Conservation (phyloP, 2,888 invertebrate genomes). For the Phrixothrix hirtus region DNA sequence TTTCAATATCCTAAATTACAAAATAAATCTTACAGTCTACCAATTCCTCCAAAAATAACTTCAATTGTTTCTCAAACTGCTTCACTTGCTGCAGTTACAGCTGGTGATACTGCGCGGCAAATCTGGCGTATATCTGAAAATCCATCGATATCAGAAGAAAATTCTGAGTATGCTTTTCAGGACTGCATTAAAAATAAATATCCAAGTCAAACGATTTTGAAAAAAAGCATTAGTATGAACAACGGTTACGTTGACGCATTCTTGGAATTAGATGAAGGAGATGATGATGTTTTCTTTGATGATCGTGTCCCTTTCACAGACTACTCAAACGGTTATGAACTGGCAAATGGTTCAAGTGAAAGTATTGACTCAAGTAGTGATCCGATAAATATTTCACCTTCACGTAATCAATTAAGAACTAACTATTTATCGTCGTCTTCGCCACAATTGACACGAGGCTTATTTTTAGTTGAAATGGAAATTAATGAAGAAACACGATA, state of each 20-base stretch:
- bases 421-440: conserved; percentile 45
- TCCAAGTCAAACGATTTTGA: background rate
- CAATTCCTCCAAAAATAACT: conserved; percentile 18
- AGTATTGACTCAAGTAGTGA: conserved; percentile 12
- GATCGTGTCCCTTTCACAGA: conserved; percentile 39
- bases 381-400: conserved; percentile 4
- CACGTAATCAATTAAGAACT: conserved; percentile 24
- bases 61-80: conserved; percentile 51
- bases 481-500: conserved; percentile 4
- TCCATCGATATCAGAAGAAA: conserved; percentile 52
- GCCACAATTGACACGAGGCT: conserved; percentile 47
- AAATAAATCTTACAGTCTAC: conserved; percentile 14
- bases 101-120: conserved; percentile 47
- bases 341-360: conserved; percentile 29
- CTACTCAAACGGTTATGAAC: conserved; percentile 23
- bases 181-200: conserved; percentile 30
- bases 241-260: conserved; percentile 24
- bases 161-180: conserved; percentile 38
- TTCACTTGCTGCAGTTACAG: conserved; percentile 53
- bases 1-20: conserved; percentile 11
- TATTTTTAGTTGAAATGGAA: conserved; percentile 47
- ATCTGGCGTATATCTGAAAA: conserved; percentile 61
- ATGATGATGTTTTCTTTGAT: conserved; percentile 47
- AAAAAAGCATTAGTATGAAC: conserved; percentile 20
- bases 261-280: conserved; percentile 36